Conservation (phyloP, 2,113 vertebrate genomes). For the Promerops cafer region DNA sequence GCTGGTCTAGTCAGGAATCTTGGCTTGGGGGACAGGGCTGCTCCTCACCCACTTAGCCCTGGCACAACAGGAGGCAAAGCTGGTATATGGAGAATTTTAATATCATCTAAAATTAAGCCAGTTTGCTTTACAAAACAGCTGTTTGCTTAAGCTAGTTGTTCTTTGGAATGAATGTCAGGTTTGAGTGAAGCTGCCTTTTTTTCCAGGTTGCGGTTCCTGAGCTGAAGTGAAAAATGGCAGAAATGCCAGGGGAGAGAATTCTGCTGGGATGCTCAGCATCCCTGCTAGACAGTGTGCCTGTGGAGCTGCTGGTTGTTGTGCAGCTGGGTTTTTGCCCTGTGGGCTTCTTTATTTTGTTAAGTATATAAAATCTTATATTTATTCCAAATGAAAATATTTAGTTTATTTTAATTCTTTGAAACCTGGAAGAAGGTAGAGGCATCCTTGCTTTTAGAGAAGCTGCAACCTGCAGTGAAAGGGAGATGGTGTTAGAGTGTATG, state of each 20-base stretch:
- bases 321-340: background rate
- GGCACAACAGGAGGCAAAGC: background rate
- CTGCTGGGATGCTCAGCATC: background rate
- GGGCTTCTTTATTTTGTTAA: background rate
- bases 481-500: background rate
- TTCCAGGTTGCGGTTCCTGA: background rate
- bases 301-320: background rate
- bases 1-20: background rate
- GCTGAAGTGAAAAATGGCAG: background rate
- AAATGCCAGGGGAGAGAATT: background rate
- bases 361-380: background rate
- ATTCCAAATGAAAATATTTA: background rate
- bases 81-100: rapidly evolving
- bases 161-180: rapidly evolving
- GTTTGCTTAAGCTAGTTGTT: background rate
- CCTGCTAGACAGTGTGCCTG: background rate
- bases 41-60: background rate
- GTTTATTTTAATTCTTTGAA: background rate
- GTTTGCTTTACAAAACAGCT: background rate
- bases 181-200: background rate
- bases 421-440: background rate
- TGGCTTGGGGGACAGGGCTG: background rate
- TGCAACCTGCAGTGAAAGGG: background rate
- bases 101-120: background rate
- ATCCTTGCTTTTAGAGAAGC: background rate